phyloP scores from a whole-genome alignment of 1,140 invertebrate genomes.

The Hyphantria cunea region DNA sequence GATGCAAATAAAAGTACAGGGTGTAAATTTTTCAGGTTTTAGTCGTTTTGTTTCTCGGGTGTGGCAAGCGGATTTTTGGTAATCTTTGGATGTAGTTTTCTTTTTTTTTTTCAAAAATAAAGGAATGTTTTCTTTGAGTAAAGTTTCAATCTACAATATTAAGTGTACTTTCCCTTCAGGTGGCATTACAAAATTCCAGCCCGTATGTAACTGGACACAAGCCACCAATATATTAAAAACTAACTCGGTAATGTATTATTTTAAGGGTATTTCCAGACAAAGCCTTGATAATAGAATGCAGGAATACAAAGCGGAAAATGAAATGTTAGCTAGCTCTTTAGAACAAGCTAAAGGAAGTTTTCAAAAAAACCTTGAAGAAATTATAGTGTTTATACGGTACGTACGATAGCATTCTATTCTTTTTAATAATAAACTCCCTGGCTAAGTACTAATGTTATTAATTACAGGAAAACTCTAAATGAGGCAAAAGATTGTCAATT shows the following conservation, averaged over 20 bases:
- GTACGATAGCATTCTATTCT: slow-evolving; percentile 3
- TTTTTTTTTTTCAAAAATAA: no score
- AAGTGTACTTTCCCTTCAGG: no score
- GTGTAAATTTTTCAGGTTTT: no score
- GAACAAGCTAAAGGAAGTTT: slow-evolving; percentile 54
- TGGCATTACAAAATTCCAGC: no score
- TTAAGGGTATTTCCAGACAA: slow-evolving; percentile 50
- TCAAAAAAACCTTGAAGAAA: slow-evolving; percentile 48
- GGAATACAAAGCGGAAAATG: slow-evolving; percentile 64
- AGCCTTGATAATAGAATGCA: slow-evolving; percentile 60
- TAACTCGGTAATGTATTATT: slow-evolving; percentile 3
- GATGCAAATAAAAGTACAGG: no score
- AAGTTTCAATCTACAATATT: no score
- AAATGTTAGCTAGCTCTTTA: slow-evolving; percentile 53
- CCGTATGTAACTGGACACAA: no score
- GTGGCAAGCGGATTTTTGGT: no score
- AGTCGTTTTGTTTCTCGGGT: no score
- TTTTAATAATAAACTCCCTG: background rate
- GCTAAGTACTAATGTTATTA: background rate
- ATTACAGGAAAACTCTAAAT: slow-evolving; percentile 53
- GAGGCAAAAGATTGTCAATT: slow-evolving; percentile 53
- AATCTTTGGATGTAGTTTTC: no score
- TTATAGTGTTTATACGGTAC: slow-evolving; percentile 57
- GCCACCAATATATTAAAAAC: background rate
- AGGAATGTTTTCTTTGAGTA: no score